These are phyloP conservation scores for Tringa solitaria DNA, from an alignment of 2,113 vertebrate species.

Conservation along the genomic window DNA sequence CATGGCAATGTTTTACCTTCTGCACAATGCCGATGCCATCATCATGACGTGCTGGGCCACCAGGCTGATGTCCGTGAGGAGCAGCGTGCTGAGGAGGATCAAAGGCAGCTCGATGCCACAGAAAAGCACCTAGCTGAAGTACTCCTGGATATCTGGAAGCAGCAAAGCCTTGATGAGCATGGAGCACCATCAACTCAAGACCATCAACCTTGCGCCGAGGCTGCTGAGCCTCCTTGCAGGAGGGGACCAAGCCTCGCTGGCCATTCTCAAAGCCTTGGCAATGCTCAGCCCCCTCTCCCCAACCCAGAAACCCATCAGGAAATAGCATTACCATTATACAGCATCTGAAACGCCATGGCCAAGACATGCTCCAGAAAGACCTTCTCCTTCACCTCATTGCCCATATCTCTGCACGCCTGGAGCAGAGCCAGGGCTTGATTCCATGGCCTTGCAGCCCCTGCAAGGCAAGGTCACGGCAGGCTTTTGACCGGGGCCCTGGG, in stretches of 20 bases:
- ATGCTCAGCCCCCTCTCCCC: not conserved
- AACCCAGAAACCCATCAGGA: not conserved
- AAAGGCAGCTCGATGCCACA: not conserved
- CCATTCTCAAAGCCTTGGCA: not conserved
- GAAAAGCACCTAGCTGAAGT: conserved; percentile 25
- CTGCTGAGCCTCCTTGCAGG: not conserved
- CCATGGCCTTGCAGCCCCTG: not conserved
- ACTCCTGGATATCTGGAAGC: not conserved
- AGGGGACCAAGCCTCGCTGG: not conserved
- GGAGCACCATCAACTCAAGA: not conserved
- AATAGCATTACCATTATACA: not conserved
- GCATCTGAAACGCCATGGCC: conserved; percentile 1
- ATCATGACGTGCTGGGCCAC: not conserved
- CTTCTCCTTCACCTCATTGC: not conserved
- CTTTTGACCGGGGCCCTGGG: not conserved
- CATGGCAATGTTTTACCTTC: not conserved
- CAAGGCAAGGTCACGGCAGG: rapidly evolving
- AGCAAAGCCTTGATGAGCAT: not conserved
- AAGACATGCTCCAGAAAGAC: not conserved
- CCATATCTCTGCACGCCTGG: not conserved
- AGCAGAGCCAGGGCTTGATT: not conserved
- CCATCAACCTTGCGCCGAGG: not conserved
- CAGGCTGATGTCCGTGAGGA: not conserved
- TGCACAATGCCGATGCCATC: rapidly evolving
- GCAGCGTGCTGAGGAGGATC: not conserved